These are phyloP conservation scores for Metalampra italica DNA, from an alignment of 2,888 invertebrate species.

Conservation along the genomic window DNA sequence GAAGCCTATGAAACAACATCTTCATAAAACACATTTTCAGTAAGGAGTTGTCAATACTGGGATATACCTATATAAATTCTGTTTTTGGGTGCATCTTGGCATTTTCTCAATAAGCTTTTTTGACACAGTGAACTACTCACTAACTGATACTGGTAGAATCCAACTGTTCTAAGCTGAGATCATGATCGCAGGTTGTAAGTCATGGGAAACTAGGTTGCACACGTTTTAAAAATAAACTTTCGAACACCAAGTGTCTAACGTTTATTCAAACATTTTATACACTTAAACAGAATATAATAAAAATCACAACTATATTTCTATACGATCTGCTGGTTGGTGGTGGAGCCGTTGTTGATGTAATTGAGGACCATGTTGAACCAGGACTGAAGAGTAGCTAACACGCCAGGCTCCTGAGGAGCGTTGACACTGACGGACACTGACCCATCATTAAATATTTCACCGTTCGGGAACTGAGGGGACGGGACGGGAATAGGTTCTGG, in stretches of 20 bases:
- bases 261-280: background rate
- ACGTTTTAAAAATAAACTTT: no score
- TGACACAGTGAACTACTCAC: no score
- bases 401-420: conserved; percentile 34
- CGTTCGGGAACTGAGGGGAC: conserved; percentile 25
- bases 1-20: no score
- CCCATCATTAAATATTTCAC: conserved; percentile 55
- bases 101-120: no score
- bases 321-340: conserved; percentile 45
- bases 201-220: no score
- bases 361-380: conserved; percentile 57
- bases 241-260: background rate
- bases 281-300: background rate
- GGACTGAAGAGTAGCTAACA: conserved; percentile 44
- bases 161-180: no score
- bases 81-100: no score
- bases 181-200: no score
- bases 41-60: no score
- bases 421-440: conserved; percentile 47
- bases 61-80: no score
- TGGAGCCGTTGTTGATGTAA: conserved; percentile 46
- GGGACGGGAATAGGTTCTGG: conserved; percentile 12
- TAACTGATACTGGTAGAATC: no score
- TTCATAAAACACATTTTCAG: no score
- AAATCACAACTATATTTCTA: conserved; percentile 18